Percentiles rank a stretch among this genome's conserved stretches.
phyloP scores from a whole-genome alignment of 2,888 invertebrate genomes.

The Deilephila porcellus region DNA sequence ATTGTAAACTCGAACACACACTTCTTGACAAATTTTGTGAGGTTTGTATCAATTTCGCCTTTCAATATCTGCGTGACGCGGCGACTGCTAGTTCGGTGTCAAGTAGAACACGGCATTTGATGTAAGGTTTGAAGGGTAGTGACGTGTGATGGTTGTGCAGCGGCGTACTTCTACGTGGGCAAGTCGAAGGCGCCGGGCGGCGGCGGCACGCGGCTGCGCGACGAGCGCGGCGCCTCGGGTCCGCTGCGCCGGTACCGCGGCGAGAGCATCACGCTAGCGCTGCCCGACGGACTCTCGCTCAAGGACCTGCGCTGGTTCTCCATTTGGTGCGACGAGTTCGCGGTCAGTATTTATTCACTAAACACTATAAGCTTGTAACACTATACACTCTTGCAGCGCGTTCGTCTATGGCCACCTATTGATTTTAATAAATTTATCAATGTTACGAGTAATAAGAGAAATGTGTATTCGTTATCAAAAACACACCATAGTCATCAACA shows the following conservation, averaged over 20 bases:
- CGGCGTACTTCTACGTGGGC: conserved; percentile 96
- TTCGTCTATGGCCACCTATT: too few species aligned
- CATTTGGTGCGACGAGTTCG: conserved; percentile 96
- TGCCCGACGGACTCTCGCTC: conserved; percentile 94
- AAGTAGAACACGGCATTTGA: too few species aligned
- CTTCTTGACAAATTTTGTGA: too few species aligned
- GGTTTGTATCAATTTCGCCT: too few species aligned
- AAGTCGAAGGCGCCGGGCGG: conserved; percentile 87
- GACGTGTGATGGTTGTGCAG: conserved; percentile 73
- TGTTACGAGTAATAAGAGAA: too few species aligned
- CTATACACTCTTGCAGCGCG: background rate
- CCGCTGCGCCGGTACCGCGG: conserved; percentile 92
- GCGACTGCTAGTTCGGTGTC: background rate
- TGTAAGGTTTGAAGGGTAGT: background rate
- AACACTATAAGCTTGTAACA: background rate
- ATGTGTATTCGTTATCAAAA: too few species aligned
- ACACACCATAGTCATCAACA: too few species aligned
- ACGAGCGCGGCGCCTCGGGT: conserved; percentile 92
- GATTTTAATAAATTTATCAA: too few species aligned
- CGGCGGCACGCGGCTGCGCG: conserved; percentile 87
- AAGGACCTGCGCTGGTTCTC: conserved; percentile 94
- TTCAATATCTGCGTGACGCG: background rate
- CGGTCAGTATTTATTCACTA: conserved; percentile 84
- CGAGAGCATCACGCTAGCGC: conserved; percentile 91
- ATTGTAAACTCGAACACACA: too few species aligned